These are phyloP conservation scores for Homarus gammarus DNA, from an alignment of 2,888 invertebrate genomes.

Conservation along the genomic window DNA sequence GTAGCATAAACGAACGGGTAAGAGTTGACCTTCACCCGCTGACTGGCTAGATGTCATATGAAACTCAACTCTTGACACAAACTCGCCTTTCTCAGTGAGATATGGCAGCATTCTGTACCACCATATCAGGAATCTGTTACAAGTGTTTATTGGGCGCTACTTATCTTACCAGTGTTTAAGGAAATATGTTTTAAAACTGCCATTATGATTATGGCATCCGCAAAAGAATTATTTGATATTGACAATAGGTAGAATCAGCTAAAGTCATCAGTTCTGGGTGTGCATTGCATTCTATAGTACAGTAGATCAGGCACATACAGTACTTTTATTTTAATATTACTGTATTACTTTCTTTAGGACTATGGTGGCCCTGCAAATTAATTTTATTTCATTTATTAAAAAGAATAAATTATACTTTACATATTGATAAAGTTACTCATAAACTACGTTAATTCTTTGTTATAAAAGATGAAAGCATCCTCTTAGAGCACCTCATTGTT, in stretches of 20 bases:
- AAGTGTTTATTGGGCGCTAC: too few relatives aligned
- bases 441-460: background rate
- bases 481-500: background rate
- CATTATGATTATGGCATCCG: too few relatives aligned
- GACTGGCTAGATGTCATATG: conserved; percentile 79
- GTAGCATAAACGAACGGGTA: conserved; percentile 81
- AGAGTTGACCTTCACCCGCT: conserved; percentile 81
- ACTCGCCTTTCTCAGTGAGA: background rate
- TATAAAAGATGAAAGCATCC: too few relatives aligned
- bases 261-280: too few relatives aligned
- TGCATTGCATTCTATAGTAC: too few relatives aligned
- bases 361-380: background rate
- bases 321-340: background rate
- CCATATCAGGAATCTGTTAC: background rate
- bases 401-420: background rate
- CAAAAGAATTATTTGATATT: too few relatives aligned
- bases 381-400: background rate
- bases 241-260: too few relatives aligned
- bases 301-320: too few relatives aligned
- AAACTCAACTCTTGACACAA: background rate
- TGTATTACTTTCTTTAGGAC: background rate
- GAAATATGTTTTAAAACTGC: too few relatives aligned
- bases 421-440: background rate
- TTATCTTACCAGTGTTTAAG: too few relatives aligned
- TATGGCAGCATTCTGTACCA: background rate